Evolutionary conservation across 2,888 invertebrate genomes (phyloP), one percentile per base, ranked within the genome.

Genomic region (Mesoligia furuncula): DNA sequence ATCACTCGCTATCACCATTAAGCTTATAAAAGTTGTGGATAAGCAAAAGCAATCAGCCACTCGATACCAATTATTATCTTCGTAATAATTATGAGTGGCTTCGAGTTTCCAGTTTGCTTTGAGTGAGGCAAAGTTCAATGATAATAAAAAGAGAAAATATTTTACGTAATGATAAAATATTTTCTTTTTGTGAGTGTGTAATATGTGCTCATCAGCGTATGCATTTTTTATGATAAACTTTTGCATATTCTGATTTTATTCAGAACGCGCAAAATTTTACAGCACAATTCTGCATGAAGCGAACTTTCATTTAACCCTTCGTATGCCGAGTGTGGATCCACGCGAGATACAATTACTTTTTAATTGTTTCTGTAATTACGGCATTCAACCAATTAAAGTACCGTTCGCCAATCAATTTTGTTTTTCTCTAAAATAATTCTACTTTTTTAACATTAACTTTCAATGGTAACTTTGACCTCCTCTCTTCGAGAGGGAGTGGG

Each of bases 11-110:
- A 51, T 62, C n/a, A 51, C 42, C 13, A 24, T 54, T 72, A 64
- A 78, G 84, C 62, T 67, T 20, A 66, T 72, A 27, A 59, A 68
- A 83, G n/a, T 72, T 39, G 42, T n/a, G 42, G 15, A 70, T 70
- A 48, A 48, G 77, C 42, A 39, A 77, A 80, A 77, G 72, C 24
- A 83, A 68, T 81, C 72, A 79, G 62, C 65, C 72, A 72, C 27
- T 79, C 51, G 51, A 68, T 79, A 42, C 64, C 67, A 81, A 81
- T 81, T 72, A 81, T 81, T 72, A 68, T 59, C 8, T 45, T 79
- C 36, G 79, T 61, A 72, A 72, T 71, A 36, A 36, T 36, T 36
- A 57, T 54, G 39, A 39, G 20, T 27, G 45, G 67, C 57, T 64
- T 78, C 42, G 36, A 71, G 62, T 68, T 68, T 54, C 36, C 48